Percentiles rank a stretch among this genome's conserved stretches.
Evolutionary conservation across 1,140 invertebrate species (phyloP).

Genomic region (Pseudobourletiella spinata): DNA sequence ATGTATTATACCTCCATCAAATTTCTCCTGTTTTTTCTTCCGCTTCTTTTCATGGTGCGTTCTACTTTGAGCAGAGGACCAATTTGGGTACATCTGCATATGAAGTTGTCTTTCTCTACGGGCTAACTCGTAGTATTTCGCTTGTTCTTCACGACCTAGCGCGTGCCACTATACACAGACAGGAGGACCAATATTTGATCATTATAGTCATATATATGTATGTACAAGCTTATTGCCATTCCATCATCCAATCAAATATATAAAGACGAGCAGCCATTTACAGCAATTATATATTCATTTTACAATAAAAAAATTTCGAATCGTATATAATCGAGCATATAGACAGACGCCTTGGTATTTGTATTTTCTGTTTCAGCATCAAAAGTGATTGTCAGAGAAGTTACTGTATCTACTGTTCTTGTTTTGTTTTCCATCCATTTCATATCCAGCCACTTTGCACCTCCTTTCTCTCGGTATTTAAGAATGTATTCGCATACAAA

Average conservation of each 20-base stretch:
- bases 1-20: conserved; percentile 55
- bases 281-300: too few species aligned
- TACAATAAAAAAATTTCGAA: too few species aligned
- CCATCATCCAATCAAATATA: too few species aligned
- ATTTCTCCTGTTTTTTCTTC: conserved; percentile 97
- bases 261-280: too few species aligned
- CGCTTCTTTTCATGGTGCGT: conserved; percentile 97
- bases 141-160: conserved; percentile 94
- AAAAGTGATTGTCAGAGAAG: too few species aligned
- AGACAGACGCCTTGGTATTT: too few species aligned
- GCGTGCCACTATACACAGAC: conserved; percentile 84
- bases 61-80: conserved; percentile 92
- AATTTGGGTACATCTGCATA: conserved; percentile 98
- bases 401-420: too few species aligned
- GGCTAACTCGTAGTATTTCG: conserved; percentile 99
- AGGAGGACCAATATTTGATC: neutral
- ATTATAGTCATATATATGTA: neutral
- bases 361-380: too few species aligned
- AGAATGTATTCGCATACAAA: too few species aligned
- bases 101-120: conserved; percentile 94
- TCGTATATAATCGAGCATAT: too few species aligned
- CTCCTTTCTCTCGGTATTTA: conserved; percentile 28
- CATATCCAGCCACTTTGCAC: conserved; percentile 32
- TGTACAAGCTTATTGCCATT: too few species aligned
- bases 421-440: neutral